These are phyloP conservation scores for Holothuria scabra DNA, from an alignment of 53 echinoderm and acorn worm genomes.

Conservation along the genomic window DNA sequence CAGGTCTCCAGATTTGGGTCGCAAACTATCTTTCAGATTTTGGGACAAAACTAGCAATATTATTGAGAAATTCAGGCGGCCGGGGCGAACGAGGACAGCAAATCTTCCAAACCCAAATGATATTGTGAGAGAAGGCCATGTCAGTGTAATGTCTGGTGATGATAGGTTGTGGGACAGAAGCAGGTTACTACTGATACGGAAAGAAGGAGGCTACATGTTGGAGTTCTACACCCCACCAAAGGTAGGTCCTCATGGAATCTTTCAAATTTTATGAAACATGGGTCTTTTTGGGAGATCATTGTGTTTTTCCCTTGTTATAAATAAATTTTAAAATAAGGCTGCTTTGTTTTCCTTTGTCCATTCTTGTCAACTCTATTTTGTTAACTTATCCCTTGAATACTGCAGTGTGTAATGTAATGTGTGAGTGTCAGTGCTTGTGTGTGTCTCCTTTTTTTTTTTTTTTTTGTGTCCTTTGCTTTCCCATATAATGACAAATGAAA, in stretches of 20 bases:
- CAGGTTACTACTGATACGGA: conserved; percentile 78
- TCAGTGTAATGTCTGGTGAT: conserved; percentile 88
- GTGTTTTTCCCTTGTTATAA: too few species aligned
- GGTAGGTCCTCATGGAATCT: conserved; percentile 57
- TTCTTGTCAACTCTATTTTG: too few species aligned
- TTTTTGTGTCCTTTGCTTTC: too few species aligned
- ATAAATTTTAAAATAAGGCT: too few species aligned
- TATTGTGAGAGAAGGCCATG: conserved; percentile 89
- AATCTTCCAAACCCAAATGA: conserved; percentile 63
- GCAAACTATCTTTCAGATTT: conserved; percentile 85
- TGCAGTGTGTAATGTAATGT: too few species aligned
- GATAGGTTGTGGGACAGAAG: conserved; percentile 92
- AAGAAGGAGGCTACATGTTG: conserved; percentile 84
- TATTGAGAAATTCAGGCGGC: conserved; percentile 84
- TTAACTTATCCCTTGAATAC: too few species aligned
- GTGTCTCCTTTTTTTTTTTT: too few species aligned
- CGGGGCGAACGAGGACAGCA: conserved; percentile 35
- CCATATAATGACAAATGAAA: too few species aligned
- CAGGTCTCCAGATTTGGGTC: conserved; percentile 48
- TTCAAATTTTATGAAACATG: too few species aligned
- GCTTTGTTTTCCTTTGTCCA: too few species aligned
- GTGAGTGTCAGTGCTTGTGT: too few species aligned
- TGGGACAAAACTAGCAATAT: conserved; percentile 75
- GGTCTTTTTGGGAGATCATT: too few species aligned
- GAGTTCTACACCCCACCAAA: conserved; percentile 97